phyloP scores from a whole-genome alignment of 2,797 vertebrate genomes.

The Lagocephalus sceleratus region DNA sequence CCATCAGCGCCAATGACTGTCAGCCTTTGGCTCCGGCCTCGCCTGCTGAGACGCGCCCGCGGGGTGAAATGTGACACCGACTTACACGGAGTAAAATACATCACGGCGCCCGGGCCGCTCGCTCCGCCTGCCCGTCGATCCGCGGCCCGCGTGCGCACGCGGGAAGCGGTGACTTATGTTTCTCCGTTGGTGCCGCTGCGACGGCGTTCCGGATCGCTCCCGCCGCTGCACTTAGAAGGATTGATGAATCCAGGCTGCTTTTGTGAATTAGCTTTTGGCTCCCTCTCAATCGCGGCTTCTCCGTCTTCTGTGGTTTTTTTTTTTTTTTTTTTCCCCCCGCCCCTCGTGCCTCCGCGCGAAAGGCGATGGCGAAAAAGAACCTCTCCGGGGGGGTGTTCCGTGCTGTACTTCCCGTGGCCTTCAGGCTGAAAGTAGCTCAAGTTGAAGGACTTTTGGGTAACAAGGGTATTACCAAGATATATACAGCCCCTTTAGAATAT shows the following conservation, averaged over 20 bases:
- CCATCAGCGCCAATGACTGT: constrained; percentile 48
- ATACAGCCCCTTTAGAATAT: constrained; percentile 46
- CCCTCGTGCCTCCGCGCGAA: too few relatives aligned
- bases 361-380: constrained; percentile 5
- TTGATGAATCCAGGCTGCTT: constrained; percentile 32
- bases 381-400: constrained; percentile 19
- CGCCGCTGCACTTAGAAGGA: constrained; percentile 25
- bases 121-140: constrained; percentile 23
- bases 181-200: constrained; percentile 14
- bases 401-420: constrained; percentile 27
- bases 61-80: constrained; percentile 54
- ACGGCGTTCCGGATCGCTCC: constrained; percentile 9
- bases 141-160: constrained; percentile 4
- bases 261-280: constrained; percentile 21
- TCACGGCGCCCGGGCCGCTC: constrained; percentile 40
- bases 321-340: too few relatives aligned
- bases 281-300: not conserved
- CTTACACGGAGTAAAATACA: constrained; percentile 48
- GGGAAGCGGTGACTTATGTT: constrained; percentile 27
- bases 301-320: not conserved
- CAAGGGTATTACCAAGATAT: constrained; percentile 50
- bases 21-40: constrained; percentile 37
- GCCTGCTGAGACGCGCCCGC: constrained; percentile 36
- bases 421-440: constrained; percentile 29
- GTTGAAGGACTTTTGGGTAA: constrained; percentile 44